phyloP scores from a whole-genome alignment of 2,888 invertebrate species.

The Dryobotodes eremita region DNA sequence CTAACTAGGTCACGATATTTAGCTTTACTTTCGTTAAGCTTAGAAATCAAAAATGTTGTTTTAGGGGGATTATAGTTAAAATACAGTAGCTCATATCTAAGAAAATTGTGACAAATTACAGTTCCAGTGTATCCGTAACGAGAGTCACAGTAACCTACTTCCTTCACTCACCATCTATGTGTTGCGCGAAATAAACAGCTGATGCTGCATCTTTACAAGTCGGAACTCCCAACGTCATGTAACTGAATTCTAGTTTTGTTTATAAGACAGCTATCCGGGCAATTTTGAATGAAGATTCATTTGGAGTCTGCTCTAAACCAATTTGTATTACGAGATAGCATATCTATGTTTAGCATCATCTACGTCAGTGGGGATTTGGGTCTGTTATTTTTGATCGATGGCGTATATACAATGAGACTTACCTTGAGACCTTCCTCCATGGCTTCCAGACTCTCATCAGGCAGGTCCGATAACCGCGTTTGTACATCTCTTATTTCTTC shows the following conservation, averaged over 20 bases:
- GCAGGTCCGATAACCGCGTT: constrained; percentile 92
- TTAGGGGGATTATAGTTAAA: not conserved
- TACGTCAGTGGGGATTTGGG: constrained; percentile 67
- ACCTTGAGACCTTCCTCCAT: constrained; percentile 94
- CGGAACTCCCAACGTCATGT: constrained; percentile 2
- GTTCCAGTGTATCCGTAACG: not conserved
- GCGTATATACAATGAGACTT: constrained; percentile 81
- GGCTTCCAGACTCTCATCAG: constrained; percentile 93
- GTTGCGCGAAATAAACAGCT: constrained; percentile 20
- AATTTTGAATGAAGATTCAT: constrained; percentile 53
- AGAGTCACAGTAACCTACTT: constrained; percentile 26
- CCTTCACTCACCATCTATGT: constrained; percentile 15
- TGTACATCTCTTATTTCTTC: constrained; percentile 93
- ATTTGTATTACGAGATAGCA: constrained; percentile 61
- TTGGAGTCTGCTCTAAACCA: constrained; percentile 42
- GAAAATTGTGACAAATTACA: constrained; percentile 10
- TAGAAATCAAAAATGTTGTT: not conserved
- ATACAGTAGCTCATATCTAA: not conserved
- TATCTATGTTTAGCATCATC: constrained; percentile 70
- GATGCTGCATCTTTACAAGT: constrained; percentile 11
- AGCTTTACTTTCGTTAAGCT: not conserved
- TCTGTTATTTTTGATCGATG: constrained; percentile 72
- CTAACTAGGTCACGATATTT: not conserved
- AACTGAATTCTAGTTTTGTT: constrained; percentile 84
- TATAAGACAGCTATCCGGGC: constrained; percentile 69